A percentile compares a stretch with the other conserved stretches of the same genome.
Conservation (phyloP, 2,113 vertebrate species). For the Dicentrarchus labrax region DNA sequence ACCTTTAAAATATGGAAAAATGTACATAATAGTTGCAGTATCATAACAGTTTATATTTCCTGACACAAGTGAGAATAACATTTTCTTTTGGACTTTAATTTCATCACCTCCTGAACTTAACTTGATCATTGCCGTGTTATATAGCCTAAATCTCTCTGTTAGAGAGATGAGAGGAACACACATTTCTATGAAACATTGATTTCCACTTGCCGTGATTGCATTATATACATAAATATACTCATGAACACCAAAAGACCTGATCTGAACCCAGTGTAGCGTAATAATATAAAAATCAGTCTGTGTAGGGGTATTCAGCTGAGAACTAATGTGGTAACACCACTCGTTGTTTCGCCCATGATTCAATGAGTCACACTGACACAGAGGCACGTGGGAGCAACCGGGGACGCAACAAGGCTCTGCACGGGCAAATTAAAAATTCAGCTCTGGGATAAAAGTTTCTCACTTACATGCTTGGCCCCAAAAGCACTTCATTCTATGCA, state of each 20-base stretch:
- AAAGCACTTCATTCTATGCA: slow-evolving; percentile 47
- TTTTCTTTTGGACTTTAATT: too few relatives aligned
- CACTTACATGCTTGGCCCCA: slow-evolving; percentile 28
- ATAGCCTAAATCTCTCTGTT: neutral
- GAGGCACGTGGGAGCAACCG: slow-evolving; percentile 10
- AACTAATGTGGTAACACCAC: neutral
- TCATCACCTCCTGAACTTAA: neutral
- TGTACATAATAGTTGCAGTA: too few relatives aligned
- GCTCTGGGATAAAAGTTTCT: slow-evolving; percentile 49
- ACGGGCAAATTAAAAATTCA: slow-evolving; percentile 27
- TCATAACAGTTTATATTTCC: too few relatives aligned
- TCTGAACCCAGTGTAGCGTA: neutral
- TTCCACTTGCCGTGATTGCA: neutral
- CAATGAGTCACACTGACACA: slow-evolving; percentile 21
- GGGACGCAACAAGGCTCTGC: neutral
- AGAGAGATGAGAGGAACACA: neutral
- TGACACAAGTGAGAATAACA: too few relatives aligned
- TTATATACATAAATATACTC: neutral
- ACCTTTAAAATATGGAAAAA: too few relatives aligned
- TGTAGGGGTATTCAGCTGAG: neutral
- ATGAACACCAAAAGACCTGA: neutral
- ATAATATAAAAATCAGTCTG: neutral
- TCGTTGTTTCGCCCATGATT: slow-evolving; percentile 2
- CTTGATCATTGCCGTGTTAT: neutral
- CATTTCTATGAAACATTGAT: neutral